Percentiles rank a stretch among this genome's conserved stretches.
These are phyloP conservation scores for Hylaeus volcanicus DNA, from an alignment of 1,140 invertebrate genomes.

Conservation along the genomic window DNA sequence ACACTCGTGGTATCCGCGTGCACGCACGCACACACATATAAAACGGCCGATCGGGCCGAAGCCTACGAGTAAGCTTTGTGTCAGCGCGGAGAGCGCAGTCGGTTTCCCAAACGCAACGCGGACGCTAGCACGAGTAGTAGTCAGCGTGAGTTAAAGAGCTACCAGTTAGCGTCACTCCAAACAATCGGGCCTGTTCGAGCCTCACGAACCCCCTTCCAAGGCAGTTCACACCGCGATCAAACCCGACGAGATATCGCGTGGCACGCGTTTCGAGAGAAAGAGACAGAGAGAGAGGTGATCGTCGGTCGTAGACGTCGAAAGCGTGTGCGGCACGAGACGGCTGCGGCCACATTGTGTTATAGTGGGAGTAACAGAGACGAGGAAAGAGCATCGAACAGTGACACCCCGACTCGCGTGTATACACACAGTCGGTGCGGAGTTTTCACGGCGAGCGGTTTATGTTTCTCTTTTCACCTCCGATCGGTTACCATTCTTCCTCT, in stretches of 20 bases:
- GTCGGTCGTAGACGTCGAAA: background rate
- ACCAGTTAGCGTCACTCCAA: too few relatives aligned
- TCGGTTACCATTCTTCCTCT: background rate
- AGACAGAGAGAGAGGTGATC: too few relatives aligned
- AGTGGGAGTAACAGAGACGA: too few relatives aligned
- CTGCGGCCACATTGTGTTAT: too few relatives aligned
- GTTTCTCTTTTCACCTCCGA: background rate
- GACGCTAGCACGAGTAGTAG: background rate
- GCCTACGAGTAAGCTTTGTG: constrained; percentile 53
- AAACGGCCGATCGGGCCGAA: constrained; percentile 27
- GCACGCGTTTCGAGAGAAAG: background rate
- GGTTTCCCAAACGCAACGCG: constrained; percentile 11
- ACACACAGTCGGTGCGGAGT: background rate
- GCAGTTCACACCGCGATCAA: too few relatives aligned
- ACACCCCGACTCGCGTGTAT: background rate
- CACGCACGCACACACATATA: background rate
- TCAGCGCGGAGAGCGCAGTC: constrained; percentile 32
- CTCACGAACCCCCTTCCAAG: background rate
- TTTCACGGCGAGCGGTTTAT: background rate
- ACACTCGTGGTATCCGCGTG: background rate
- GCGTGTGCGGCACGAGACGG: background rate
- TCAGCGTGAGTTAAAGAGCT: too few relatives aligned
- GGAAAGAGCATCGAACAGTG: too few relatives aligned
- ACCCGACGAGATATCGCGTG: background rate
- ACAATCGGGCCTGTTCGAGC: too few relatives aligned